Percentiles rank a stretch among this genome's conserved stretches.
Conservation (phyloP, 2,113 vertebrate genomes). For the Cynopterus brachyotis region DNA sequence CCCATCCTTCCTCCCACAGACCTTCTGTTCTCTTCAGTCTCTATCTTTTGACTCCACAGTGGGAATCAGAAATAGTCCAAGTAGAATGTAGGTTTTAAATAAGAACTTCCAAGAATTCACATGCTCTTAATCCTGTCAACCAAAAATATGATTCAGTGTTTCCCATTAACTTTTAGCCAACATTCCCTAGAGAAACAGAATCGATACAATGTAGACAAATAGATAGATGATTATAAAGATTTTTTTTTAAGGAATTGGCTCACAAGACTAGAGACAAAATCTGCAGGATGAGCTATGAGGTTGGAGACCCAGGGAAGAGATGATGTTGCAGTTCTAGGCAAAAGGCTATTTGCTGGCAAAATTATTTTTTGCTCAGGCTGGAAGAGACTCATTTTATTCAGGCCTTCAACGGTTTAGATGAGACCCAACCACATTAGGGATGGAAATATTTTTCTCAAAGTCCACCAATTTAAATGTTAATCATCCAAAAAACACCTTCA, state of each 20-base stretch:
- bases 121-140: not conserved
- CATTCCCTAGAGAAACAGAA: not conserved
- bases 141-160: not conserved
- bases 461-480: not conserved
- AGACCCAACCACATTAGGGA: not conserved
- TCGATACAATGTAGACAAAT: not conserved
- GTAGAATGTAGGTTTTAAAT: not conserved
- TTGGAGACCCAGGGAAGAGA: not conserved
- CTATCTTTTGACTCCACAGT: not conserved
- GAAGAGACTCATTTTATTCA: not conserved
- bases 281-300: not conserved
- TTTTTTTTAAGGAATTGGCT: constrained; percentile 19
- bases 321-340: not conserved
- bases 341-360: not conserved
- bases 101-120: not conserved
- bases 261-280: not conserved
- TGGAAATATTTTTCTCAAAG: not conserved
- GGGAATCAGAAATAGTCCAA: not conserved
- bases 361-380: not conserved
- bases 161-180: not conserved
- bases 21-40: not conserved
- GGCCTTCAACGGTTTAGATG: not conserved
- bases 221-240: not conserved
- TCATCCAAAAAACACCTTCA: not conserved
- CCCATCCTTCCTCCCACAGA: not conserved